Percentiles rank a stretch among this genome's conserved stretches.
phyloP scores from a whole-genome alignment of 2,888 invertebrate genomes.

The Patella pellucida region DNA sequence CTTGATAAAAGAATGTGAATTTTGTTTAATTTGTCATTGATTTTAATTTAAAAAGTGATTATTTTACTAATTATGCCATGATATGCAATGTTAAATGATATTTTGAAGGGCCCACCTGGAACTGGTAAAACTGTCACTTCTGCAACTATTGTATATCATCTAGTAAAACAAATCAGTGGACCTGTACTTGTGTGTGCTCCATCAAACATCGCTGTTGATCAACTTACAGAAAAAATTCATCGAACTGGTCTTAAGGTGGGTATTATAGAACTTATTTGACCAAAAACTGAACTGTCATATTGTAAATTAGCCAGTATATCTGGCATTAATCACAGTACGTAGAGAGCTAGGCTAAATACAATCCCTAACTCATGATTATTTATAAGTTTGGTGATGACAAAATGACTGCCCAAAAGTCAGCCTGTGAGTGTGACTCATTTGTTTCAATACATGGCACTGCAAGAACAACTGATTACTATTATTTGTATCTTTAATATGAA shows the following conservation, averaged over 20 bases:
- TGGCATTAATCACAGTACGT: too few species aligned
- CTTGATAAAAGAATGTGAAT: background rate
- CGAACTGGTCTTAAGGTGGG: conserved; percentile 89
- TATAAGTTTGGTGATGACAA: too few species aligned
- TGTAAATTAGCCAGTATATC: too few species aligned
- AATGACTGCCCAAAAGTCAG: too few species aligned
- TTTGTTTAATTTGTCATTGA: background rate
- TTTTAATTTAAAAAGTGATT: background rate
- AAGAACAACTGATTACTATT: background rate
- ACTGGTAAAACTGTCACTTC: conserved; percentile 99
- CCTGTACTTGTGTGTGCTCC: conserved; percentile 97
- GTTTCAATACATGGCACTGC: background rate
- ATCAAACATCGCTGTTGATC: conserved; percentile 99
- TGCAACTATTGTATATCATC: conserved; percentile 98
- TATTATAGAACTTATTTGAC: conserved; percentile 1
- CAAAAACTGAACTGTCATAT: too few species aligned
- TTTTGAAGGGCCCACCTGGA: conserved; percentile 83
- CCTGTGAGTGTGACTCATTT: too few species aligned
- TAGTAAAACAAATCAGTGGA: conserved; percentile 93
- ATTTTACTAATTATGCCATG: background rate
- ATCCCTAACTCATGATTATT: too few species aligned
- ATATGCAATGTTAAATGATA: background rate
- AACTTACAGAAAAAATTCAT: conserved; percentile 98
- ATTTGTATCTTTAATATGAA: too few species aligned
- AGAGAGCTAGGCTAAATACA: too few species aligned